phyloP scores from a whole-genome alignment of 2,113 vertebrate genomes.

The Leucoraja erinaceus region DNA sequence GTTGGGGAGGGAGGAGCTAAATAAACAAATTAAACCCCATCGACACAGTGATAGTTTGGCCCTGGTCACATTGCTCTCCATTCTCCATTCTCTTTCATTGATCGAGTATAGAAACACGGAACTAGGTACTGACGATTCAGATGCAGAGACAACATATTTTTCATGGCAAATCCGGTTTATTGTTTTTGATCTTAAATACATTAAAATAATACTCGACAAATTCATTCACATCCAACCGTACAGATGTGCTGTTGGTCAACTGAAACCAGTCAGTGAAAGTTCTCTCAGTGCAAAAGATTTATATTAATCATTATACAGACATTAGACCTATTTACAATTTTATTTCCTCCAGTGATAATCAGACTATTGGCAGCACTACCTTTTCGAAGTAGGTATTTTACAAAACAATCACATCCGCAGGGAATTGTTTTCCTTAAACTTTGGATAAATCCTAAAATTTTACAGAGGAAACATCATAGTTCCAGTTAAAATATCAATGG shows the following conservation, averaged over 20 bases:
- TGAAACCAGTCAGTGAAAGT: neutral
- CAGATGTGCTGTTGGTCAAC: neutral
- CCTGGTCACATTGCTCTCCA: neutral
- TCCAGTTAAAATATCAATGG: neutral
- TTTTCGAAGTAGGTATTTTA: neutral
- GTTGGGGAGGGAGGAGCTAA: no score
- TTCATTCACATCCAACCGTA: neutral
- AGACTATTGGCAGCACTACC: neutral
- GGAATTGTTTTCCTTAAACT: neutral
- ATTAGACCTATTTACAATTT: neutral
- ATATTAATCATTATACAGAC: neutral
- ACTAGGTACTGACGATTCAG: neutral
- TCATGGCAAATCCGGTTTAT: neutral
- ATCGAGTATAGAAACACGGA: neutral
- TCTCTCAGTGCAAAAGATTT: neutral
- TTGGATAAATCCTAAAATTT: neutral
- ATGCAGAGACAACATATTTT: neutral
- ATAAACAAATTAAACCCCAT: neutral
- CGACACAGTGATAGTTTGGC: neutral
- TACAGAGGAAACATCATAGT: neutral
- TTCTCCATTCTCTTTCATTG: neutral
- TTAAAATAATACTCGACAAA: neutral
- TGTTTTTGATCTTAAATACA: neutral
- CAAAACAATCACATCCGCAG: neutral
- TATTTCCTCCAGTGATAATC: neutral